Percentiles rank a stretch among this genome's conserved stretches.
phyloP scores from a whole-genome alignment of 2,797 vertebrate species.

The Danio aesculapii region DNA sequence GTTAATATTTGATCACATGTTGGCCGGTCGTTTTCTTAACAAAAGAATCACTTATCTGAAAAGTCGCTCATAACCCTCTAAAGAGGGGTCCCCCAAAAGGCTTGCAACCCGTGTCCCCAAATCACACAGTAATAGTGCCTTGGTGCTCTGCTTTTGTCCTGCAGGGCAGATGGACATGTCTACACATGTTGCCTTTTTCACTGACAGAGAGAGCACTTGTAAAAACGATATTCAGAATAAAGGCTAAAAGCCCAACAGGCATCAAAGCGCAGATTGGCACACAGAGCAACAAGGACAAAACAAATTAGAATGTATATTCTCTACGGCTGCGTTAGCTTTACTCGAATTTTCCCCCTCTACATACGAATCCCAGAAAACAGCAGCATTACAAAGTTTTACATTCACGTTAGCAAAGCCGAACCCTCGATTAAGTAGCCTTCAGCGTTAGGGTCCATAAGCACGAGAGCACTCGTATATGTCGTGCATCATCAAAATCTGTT shows the following conservation, averaged over 20 bases:
- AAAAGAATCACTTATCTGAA: constrained; percentile 73
- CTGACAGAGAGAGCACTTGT: constrained; percentile 60
- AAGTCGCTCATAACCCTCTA: constrained; percentile 67
- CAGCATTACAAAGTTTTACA: constrained; percentile 81
- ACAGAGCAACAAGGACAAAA: constrained; percentile 73
- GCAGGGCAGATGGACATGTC: constrained; percentile 71
- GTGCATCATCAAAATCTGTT: constrained; percentile 29
- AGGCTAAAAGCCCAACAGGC: constrained; percentile 69
- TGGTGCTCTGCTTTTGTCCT: constrained; percentile 68
- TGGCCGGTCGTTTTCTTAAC: constrained; percentile 82
- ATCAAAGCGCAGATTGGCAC: constrained; percentile 69
- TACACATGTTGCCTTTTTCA: constrained; percentile 81
- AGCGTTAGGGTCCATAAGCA: constrained; percentile 67
- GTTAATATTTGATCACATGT: constrained; percentile 93
- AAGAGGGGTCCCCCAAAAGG: constrained; percentile 54
- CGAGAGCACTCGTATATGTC: constrained; percentile 76
- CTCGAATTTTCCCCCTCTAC: constrained; percentile 51
- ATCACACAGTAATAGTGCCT: constrained; percentile 67
- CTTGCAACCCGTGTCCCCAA: constrained; percentile 59
- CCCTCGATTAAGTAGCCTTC: constrained; percentile 71
- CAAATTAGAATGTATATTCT: constrained; percentile 64
- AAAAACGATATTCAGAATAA: constrained; percentile 66
- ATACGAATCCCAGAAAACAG: constrained; percentile 70
- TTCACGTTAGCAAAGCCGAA: constrained; percentile 74
- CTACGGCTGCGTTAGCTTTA: constrained; percentile 69